Conservation (phyloP, 23 tunicate species). For the Halocynthia aurantium region DNA sequence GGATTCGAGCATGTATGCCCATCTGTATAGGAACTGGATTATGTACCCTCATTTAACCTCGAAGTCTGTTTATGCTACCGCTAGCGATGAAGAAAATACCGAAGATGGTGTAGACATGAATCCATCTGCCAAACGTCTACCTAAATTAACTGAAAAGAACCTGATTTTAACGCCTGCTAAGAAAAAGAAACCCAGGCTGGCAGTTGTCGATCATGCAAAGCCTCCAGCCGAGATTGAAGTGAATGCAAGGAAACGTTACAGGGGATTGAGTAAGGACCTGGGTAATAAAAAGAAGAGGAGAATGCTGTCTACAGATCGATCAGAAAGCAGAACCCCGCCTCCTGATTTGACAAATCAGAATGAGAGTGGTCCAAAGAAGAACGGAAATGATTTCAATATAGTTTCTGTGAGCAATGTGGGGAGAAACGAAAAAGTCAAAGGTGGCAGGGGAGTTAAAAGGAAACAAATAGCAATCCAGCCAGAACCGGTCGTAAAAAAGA, state of each 20-base stretch:
- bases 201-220: too few relatives aligned
- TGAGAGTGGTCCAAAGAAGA: too few relatives aligned
- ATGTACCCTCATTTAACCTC: not conserved
- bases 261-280: too few relatives aligned
- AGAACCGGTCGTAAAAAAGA: constrained; percentile 2
- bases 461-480: not conserved
- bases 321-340: too few relatives aligned
- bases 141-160: constrained; percentile 2
- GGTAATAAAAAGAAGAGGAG: too few relatives aligned
- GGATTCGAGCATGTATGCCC: constrained; percentile 73
- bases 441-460: constrained; percentile 12
- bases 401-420: constrained; percentile 53
- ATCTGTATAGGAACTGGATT: constrained; percentile 80
- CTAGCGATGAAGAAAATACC: not conserved
- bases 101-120: not conserved
- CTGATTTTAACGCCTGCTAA: not conserved
- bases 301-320: too few relatives aligned
- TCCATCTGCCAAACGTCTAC: not conserved
- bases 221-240: too few relatives aligned
- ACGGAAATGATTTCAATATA: constrained; percentile 1
- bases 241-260: too few relatives aligned
- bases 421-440: constrained; percentile 64
- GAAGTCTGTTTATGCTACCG: too few relatives aligned
- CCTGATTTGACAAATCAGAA: too few relatives aligned
- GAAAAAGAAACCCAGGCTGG: too few relatives aligned